Evolutionary conservation across 2,888 invertebrate genomes (phyloP), one percentile per base, ranked within the genome.

Genomic region (Amorpha juglandis): DNA sequence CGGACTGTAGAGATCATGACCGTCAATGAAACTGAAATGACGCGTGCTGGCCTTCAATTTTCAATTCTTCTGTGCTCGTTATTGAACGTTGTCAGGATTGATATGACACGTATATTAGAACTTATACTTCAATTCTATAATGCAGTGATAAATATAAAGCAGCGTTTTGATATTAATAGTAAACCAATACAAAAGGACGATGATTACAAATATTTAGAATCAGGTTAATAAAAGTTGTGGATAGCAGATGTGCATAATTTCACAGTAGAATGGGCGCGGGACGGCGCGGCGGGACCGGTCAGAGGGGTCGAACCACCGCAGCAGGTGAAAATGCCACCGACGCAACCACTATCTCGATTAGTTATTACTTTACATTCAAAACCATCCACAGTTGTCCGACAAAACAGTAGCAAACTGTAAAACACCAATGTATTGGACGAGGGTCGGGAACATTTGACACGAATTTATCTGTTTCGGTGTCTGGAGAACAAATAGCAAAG

Each of bases 221-320:
- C 9, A 38, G 12, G 16, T 62, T 51, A 58, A 48, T 51, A 52
- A 71, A 71, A 64, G 76, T 77, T 78, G 74, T 75, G 74, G 76
- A 76, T 70, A 78, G 81, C 88, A 90, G 89, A 89, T 90, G 90
- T 82, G 83, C 82, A 88, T 91, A 88, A 91, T 92, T 92, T 92
- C 83, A 90, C 88, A 88, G 91, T 85, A 78, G 84, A 90, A 77
- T 82, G 88, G 83, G 79, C 84, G 81, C 79, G 77, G 81, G 27
- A 27, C 27, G 27, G 27, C 27, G 27, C 27, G 27, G 27, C 79
- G 76, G 77, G 86, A 87, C 88, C 86, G 88, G 88, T 89, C 87
- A 83, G 85, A 78, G 82, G 86, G 87, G 84, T 81, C 81, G 79
- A 72, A 70, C 81, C 78, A 84, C 84, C 85, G 79, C 86, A 81